Conservation (phyloP, 2,888 invertebrate species). For the Leptura quadrifasciata region DNA sequence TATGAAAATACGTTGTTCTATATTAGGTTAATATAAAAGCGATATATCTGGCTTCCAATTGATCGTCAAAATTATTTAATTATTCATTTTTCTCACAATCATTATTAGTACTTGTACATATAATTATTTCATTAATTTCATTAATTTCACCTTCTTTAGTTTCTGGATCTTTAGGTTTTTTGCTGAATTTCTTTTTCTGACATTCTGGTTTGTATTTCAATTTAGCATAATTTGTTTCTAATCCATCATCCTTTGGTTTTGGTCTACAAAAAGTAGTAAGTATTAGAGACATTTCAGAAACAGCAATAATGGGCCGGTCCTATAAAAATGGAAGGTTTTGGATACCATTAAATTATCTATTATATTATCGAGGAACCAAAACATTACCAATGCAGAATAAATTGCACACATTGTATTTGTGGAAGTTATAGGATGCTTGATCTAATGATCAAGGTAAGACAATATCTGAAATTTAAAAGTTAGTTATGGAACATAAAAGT, state of each 20-base stretch:
- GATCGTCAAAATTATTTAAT: background rate
- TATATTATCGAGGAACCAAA: too few relatives aligned
- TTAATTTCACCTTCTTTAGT: background rate
- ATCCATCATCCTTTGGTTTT: constrained; percentile 12
- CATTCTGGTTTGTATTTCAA: constrained; percentile 55
- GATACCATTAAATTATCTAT: too few relatives aligned
- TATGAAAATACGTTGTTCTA: too few relatives aligned
- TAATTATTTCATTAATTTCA: background rate
- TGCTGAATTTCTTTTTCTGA: constrained; percentile 30
- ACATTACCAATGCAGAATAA: too few relatives aligned
- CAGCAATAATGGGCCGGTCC: too few relatives aligned
- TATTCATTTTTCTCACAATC: constrained; percentile 22
- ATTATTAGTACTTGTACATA: background rate
- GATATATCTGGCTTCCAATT: background rate
- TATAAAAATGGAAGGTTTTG: too few relatives aligned
- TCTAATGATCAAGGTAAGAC: too few relatives aligned
- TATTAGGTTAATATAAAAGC: background rate
- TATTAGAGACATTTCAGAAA: background rate
- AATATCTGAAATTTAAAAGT: too few relatives aligned
- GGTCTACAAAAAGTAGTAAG: constrained; percentile 1
- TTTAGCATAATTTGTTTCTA: constrained; percentile 30
- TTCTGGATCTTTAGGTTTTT: background rate
- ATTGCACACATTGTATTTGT: too few relatives aligned
- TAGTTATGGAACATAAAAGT: too few relatives aligned
- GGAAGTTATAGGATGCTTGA: too few relatives aligned